These are phyloP conservation scores for Zygaena filipendulae DNA, from an alignment of 2,888 invertebrate species.

Conservation along the genomic window DNA sequence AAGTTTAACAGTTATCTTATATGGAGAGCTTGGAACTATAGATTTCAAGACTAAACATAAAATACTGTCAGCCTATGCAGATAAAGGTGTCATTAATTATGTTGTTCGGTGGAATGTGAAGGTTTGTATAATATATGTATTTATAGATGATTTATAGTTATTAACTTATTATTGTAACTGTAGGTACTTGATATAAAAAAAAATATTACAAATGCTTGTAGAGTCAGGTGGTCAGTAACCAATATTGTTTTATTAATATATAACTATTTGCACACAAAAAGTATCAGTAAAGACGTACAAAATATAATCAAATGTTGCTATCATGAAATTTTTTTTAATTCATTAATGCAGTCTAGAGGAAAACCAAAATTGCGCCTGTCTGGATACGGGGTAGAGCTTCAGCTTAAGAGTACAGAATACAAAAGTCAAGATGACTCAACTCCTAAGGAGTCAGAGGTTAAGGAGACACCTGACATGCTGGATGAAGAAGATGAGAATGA, in stretches of 20 bases:
- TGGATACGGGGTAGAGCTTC: conserved; percentile 98
- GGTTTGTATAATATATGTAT: conserved; percentile 44
- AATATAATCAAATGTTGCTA: no score
- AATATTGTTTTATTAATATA: no score
- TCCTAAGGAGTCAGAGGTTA: conserved; percentile 70
- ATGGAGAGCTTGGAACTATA: conserved; percentile 87
- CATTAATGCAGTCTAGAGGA: conserved; percentile 41
- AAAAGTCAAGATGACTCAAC: conserved; percentile 96
- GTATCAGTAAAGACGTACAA: no score
- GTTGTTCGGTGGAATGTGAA: conserved; percentile 88
- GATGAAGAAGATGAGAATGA: conserved; percentile 69
- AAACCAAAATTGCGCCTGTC: conserved; percentile 79
- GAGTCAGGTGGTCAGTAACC: no score
- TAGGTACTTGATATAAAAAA: no score
- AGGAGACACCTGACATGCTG: conserved; percentile 38
- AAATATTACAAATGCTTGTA: no score
- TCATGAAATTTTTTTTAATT: no score
- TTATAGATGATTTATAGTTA: background rate
- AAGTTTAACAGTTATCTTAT: conserved; percentile 79
- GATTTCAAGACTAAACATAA: conserved; percentile 81
- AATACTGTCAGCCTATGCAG: conserved; percentile 74
- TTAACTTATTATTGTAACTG: background rate
- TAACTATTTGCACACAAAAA: no score
- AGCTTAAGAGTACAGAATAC: conserved; percentile 99
- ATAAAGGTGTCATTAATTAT: conserved; percentile 81